These are phyloP conservation scores for Coreoperca whiteheadi DNA, from an alignment of 2,113 vertebrate genomes.

Conservation along the genomic window DNA sequence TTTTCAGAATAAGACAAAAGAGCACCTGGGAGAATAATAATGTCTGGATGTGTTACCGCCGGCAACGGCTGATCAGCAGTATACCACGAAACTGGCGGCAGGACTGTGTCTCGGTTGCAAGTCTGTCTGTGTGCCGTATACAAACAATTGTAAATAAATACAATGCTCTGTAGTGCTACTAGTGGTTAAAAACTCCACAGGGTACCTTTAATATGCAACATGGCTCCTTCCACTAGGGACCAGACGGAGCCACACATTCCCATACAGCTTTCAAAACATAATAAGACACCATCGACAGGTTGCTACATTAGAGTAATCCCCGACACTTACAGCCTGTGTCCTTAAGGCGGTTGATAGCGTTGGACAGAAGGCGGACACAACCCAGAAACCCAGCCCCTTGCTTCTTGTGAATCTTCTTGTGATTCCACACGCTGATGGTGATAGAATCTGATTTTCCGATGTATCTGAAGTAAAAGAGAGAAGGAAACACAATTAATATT, in stretches of 20 bases:
- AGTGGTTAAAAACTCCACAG: neutral
- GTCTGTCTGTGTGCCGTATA: neutral
- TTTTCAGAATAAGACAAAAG: neutral
- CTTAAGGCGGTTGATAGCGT: constrained; percentile 98
- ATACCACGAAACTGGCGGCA: no score
- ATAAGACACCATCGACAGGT: neutral
- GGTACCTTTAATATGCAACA: neutral
- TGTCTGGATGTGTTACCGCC: no score
- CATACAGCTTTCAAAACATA: neutral
- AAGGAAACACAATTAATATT: neutral
- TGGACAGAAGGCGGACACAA: constrained; percentile 97
- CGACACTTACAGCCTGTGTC: constrained; percentile 98
- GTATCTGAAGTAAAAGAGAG: constrained; percentile 84
- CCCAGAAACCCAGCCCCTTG: constrained; percentile 99
- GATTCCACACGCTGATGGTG: constrained; percentile 99
- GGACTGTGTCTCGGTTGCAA: neutral
- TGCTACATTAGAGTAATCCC: neutral
- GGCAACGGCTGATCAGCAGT: neutral
- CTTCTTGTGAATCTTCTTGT: constrained; percentile 99
- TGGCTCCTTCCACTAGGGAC: neutral
- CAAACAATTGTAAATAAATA: neutral
- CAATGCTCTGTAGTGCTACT: neutral
- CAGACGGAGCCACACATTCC: no score
- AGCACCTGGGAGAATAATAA: neutral
- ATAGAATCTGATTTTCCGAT: constrained; percentile 98